Evolutionary conservation across 30 jellyfish, hydroid and myxozoan genomes (phyloP).

Genomic region (Mastigias papua): DNA sequence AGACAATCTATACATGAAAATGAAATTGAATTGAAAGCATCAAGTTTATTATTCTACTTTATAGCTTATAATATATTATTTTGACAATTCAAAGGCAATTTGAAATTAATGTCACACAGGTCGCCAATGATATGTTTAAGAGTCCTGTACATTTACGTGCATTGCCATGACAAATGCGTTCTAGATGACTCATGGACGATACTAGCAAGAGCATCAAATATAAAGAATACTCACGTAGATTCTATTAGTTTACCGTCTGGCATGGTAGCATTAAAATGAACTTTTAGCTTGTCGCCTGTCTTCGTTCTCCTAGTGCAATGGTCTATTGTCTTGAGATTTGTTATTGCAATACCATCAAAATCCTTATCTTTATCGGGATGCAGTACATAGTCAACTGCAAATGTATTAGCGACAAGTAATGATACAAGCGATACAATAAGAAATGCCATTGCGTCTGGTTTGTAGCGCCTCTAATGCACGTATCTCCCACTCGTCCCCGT

Average conservation of each 20-base stretch:
- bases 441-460: constrained; percentile 1
- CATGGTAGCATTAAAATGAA: constrained; percentile 84
- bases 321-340: constrained; percentile 65
- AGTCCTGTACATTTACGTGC: background rate
- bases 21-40: too few relatives aligned
- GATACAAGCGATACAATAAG: background rate
- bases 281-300: constrained; percentile 82
- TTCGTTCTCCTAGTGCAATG: constrained; percentile 83
- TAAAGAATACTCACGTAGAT: constrained; percentile 79
- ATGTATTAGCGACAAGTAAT: constrained; percentile 17
- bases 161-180: background rate
- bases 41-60: too few relatives aligned
- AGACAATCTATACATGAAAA: too few relatives aligned
- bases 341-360: constrained; percentile 88
- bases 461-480: background rate
- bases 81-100: too few relatives aligned
- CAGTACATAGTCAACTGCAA: constrained; percentile 60
- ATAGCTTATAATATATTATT: too few relatives aligned
- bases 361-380: constrained; percentile 66
- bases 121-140: too few relatives aligned
- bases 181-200: background rate
- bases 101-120: too few relatives aligned
- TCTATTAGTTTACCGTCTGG: constrained; percentile 84
- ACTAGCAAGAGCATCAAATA: background rate
- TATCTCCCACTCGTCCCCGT: background rate